phyloP scores from a whole-genome alignment of 2,888 invertebrate species.

The Hyppa rectilinea region DNA sequence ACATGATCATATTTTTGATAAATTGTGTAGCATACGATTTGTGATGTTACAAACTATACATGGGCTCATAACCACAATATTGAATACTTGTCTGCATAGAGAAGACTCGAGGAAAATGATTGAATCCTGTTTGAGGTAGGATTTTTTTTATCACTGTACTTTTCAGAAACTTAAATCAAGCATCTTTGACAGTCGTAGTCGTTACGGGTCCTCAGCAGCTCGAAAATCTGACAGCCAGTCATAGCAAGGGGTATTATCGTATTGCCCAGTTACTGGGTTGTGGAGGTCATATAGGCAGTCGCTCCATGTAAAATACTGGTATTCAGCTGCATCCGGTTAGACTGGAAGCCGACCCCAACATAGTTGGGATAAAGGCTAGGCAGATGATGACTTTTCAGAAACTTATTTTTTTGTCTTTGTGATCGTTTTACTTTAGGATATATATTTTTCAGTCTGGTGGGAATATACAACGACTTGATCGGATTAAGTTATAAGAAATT shows the following conservation, averaged over 20 bases:
- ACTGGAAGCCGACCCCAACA: no score
- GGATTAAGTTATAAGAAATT: conserved; percentile 91
- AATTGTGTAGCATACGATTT: conserved; percentile 89
- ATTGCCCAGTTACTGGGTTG: not conserved
- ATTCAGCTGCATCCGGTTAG: no score
- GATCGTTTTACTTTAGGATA: not conserved
- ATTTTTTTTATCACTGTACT: not conserved
- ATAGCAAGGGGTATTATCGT: not conserved
- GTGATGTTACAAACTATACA: conserved; percentile 90
- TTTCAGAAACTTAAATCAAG: not conserved
- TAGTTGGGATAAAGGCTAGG: no score
- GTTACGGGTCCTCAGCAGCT: not conserved
- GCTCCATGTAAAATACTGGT: no score
- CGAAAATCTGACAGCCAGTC: not conserved
- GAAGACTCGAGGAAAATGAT: conserved; percentile 91
- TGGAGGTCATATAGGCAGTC: no score
- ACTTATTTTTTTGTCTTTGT: no score
- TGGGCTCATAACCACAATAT: conserved; percentile 89
- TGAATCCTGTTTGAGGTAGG: conserved; percentile 90
- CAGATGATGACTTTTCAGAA: no score
- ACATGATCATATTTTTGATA: conserved; percentile 88
- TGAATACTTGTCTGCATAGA: conserved; percentile 89
- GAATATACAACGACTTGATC: conserved; percentile 91
- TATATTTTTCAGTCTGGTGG: conserved; percentile 90
- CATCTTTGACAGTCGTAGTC: not conserved